phyloP scores from a whole-genome alignment of 37 sponge, comb jelly and placozoan genomes.

The Haliclona indistincta region DNA sequence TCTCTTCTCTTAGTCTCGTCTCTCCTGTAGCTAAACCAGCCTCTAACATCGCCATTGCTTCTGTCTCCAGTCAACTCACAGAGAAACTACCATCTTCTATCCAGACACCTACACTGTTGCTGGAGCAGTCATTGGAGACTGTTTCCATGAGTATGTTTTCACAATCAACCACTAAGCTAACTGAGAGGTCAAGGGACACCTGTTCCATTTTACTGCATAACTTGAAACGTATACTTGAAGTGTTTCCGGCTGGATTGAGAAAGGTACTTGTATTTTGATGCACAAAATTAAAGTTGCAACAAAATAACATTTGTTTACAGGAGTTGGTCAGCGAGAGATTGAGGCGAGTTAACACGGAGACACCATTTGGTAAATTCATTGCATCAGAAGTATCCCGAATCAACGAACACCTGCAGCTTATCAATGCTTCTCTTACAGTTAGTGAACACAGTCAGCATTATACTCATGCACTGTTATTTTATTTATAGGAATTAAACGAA shows the following conservation, averaged over 20 bases:
- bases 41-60: background rate
- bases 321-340: slow-evolving; percentile 35
- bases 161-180: no score
- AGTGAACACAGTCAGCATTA: background rate
- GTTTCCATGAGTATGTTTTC: slow-evolving; percentile 12
- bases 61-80: background rate
- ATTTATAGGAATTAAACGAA: slow-evolving; percentile 36
- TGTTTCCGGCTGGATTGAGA: no score
- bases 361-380: slow-evolving; percentile 51
- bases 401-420: slow-evolving; percentile 16
- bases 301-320: slow-evolving; percentile 1
- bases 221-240: no score
- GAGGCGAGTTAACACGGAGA: slow-evolving; percentile 9
- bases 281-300: no score
- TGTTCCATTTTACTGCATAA: background rate
- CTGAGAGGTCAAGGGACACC: no score
- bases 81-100: slow-evolving; percentile 41
- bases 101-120: background rate
- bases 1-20: slow-evolving; percentile 5
- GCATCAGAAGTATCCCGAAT: slow-evolving; percentile 29
- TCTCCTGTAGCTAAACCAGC: slow-evolving; percentile 14
- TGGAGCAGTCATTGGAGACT: slow-evolving; percentile 12
- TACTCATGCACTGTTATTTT: slow-evolving; percentile 4
- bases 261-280: no score
- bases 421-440: background rate